Percentiles rank a stretch among this genome's conserved stretches.
phyloP scores from a whole-genome alignment of 2,113 vertebrate genomes.

The Calypte anna region DNA sequence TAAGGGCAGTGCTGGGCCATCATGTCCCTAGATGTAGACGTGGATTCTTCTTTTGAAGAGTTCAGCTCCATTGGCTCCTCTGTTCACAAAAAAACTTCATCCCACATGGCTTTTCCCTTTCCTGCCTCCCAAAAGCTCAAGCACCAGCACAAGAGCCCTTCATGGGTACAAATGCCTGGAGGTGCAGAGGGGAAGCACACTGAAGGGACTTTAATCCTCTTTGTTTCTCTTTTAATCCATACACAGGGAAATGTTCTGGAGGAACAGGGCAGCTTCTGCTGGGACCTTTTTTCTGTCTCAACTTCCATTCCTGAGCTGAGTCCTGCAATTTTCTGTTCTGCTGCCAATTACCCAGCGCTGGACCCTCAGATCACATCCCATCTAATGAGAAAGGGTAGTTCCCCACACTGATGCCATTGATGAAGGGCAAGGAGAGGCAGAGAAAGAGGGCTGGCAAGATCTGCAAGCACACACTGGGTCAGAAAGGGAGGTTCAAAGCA shows the following conservation, averaged over 20 bases:
- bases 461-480: not conserved
- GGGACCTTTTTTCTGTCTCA: not conserved
- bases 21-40: not conserved
- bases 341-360: not conserved
- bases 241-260: not conserved
- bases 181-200: not conserved
- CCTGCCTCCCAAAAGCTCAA: not conserved
- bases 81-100: not conserved
- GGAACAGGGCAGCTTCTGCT: not conserved
- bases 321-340: not conserved
- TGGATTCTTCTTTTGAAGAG: not conserved
- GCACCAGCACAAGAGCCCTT: not conserved
- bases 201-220: not conserved
- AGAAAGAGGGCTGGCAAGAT: rapidly evolving
- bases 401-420: rapidly evolving
- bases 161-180: not conserved
- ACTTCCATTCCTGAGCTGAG: not conserved
- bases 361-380: not conserved
- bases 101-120: not conserved
- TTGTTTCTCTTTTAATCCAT: not conserved
- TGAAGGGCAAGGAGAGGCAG: not conserved
- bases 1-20: not conserved
- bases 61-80: not conserved
- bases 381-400: not conserved
- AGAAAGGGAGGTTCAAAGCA: not conserved